Evolutionary conservation across 2,113 vertebrate genomes (phyloP).

Genomic region (Penelope pileata): DNA sequence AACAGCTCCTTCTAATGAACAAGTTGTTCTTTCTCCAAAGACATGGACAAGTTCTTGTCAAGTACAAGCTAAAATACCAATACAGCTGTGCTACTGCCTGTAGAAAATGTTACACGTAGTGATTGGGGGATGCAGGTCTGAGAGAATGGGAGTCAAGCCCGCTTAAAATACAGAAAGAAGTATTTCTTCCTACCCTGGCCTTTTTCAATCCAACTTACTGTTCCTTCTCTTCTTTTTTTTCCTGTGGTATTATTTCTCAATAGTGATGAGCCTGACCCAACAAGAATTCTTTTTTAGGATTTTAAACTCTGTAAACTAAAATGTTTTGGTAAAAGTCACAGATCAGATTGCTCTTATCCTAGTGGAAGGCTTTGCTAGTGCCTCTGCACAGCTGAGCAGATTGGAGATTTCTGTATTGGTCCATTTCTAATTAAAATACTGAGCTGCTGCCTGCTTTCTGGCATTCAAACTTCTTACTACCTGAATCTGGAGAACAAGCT

Average conservation of each 20-base stretch:
- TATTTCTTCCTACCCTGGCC: neutral
- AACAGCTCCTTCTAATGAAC: neutral
- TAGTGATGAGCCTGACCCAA: neutral
- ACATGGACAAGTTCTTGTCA: neutral
- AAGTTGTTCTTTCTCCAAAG: neutral
- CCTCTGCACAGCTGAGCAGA: neutral
- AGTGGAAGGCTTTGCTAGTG: neutral
- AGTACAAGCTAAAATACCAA: neutral
- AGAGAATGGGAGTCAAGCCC: neutral
- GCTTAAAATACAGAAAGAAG: neutral
- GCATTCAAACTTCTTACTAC: conserved; percentile 65
- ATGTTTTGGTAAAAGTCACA: neutral
- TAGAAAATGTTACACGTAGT: neutral
- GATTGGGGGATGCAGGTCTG: neutral
- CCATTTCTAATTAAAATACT: conserved; percentile 61
- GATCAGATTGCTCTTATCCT: neutral
- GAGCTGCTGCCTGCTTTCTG: conserved; percentile 37
- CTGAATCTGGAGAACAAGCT: conserved; percentile 64
- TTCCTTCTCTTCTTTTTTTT: neutral
- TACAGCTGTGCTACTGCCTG: neutral
- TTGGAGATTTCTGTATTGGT: neutral
- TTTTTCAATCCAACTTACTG: neutral
- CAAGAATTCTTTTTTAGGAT: neutral
- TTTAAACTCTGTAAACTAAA: neutral
- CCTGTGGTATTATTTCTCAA: neutral